Base-by-base conservation (phyloP, 2,797 vertebrate genomes). In the Neomorphus geoffroyi region DNA sequence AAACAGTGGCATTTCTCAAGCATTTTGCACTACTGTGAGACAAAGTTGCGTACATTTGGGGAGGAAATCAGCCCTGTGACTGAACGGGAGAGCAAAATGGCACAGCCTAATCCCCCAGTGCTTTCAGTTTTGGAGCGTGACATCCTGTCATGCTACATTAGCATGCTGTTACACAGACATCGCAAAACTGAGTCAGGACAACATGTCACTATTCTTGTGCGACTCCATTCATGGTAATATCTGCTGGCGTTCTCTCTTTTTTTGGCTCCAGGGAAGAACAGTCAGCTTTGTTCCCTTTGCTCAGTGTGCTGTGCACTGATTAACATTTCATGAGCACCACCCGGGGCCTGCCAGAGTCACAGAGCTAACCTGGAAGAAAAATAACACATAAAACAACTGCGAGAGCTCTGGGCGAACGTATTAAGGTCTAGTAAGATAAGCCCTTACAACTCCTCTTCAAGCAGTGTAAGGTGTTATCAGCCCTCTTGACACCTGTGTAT, bases 261-360 rank as follows among this genome's bases (percentile, higher is more conserved):
- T 90, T 71, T 93, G 91, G 82, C 73, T 94, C 51, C 58, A 74
- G 89, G 91, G 89, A 70, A 93, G 92, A 95, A 94, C 91, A 94
- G 89, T 70, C 91, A 93, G 85, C 86, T 96, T 83, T 83, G 86
- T 90, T 96, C 79, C 61, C 45, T 94, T 85, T 65, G 58, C 89
- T 95, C 54, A 60, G 75, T 2, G 0, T 37, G n/a, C 79, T 92
- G 72, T 0, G 0, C 54, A 74, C 79, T 0, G 3, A 90, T 91
- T 93, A 92, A 87, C 80, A 92, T 95, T 93, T 94, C 92, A 93
- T 0, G 1, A 91, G 74, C 50, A 50, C 9, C 18, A 61, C 56
- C 48, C 1, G 2, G 79, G 84, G 87, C 43, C 70, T 80, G 46
- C 16, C 70, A 79, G 79, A 74, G 61, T 62, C 57, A 87, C 75